Evolutionary conservation across 2,888 invertebrate species (phyloP).

Genomic region (Tromatobia lineatoria): DNA sequence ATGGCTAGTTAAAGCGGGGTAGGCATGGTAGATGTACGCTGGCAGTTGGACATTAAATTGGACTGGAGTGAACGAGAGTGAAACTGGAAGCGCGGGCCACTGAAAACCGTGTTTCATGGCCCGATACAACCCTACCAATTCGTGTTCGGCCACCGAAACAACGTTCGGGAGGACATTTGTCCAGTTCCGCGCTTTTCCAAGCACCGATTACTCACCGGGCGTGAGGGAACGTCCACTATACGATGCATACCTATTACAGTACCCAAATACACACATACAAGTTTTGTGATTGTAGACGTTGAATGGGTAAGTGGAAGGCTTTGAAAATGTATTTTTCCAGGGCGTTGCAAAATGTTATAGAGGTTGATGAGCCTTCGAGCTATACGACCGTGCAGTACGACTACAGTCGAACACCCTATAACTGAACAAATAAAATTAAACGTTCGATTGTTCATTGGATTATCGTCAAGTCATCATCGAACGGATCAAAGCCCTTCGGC

Average conservation of each 20-base stretch:
- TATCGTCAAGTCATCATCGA: conserved; percentile 40
- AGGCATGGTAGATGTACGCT: conserved; percentile 20
- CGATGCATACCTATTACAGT: conserved; percentile 28
- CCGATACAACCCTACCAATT: conserved; percentile 68
- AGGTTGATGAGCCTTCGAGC: conserved; percentile 69
- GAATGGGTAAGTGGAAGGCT: conserved; percentile 39
- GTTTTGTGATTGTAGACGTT: conserved; percentile 26
- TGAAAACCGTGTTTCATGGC: conserved; percentile 65
- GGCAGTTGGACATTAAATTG: conserved; percentile 21
- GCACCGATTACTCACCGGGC: conserved; percentile 67
- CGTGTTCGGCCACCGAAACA: conserved; percentile 68
- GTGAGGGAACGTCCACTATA: conserved; percentile 48
- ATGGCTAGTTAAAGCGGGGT: conserved; percentile 36
- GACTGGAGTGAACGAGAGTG: conserved; percentile 31
- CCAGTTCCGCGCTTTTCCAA: conserved; percentile 67
- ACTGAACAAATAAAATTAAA: conserved; percentile 55
- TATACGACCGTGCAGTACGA: conserved; percentile 24
- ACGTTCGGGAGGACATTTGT: conserved; percentile 69
- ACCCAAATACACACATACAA: neutral
- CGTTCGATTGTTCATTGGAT: conserved; percentile 55
- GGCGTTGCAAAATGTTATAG: conserved; percentile 68
- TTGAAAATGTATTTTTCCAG: conserved; percentile 53
- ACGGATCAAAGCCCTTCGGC: conserved; percentile 32
- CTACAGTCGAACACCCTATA: conserved; percentile 30
- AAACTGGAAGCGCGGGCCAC: conserved; percentile 35